These are phyloP conservation scores for Steatornis caripensis DNA, from an alignment of 2,113 vertebrate species.

Conservation along the genomic window DNA sequence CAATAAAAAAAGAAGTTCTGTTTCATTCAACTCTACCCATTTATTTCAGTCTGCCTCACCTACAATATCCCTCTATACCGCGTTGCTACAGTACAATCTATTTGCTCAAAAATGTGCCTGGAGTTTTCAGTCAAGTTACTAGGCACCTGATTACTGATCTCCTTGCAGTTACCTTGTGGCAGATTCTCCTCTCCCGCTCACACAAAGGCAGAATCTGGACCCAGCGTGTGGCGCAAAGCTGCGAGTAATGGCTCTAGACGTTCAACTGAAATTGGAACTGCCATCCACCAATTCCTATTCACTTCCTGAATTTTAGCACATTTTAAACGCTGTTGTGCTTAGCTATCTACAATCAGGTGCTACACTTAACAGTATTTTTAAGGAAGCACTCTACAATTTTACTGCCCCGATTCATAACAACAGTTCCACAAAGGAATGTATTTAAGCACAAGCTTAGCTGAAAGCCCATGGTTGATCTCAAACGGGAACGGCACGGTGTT, in stretches of 20 bases:
- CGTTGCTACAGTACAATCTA: neutral
- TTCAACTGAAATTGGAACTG: neutral
- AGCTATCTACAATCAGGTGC: neutral
- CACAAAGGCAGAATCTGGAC: neutral
- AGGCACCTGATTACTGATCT: neutral
- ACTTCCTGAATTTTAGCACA: neutral
- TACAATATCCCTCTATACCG: neutral
- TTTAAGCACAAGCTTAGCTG: neutral
- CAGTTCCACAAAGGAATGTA: neutral
- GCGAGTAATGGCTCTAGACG: neutral
- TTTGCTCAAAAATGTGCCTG: neutral
- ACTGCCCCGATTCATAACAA: neutral
- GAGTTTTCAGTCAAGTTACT: neutral
- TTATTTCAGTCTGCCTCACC: neutral
- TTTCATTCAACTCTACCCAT: neutral
- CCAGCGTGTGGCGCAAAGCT: fast-evolving
- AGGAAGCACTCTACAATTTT: neutral
- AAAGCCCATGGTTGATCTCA: neutral
- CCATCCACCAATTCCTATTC: neutral
- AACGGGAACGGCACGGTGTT: fast-evolving
- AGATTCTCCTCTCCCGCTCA: neutral
- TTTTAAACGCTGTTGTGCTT: neutral
- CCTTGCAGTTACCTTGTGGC: neutral
- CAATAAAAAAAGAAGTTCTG: neutral
- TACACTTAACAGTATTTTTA: neutral